Conservation (phyloP, 1,140 invertebrate species). For the Cepaea nemoralis region DNA sequence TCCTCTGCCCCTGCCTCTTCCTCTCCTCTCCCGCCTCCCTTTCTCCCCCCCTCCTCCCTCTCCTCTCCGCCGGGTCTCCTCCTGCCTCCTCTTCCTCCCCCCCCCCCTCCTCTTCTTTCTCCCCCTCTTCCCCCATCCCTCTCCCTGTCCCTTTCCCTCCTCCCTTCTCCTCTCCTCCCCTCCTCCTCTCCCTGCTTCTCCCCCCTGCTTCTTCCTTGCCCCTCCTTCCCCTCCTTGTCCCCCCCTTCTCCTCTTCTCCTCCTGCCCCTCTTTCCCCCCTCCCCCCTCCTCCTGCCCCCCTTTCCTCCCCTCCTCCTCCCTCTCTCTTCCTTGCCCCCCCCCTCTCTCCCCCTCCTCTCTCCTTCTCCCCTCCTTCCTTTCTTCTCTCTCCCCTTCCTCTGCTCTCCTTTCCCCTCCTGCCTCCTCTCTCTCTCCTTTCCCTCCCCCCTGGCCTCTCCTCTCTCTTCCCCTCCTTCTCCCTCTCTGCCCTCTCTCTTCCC, state of each 20-base stretch:
- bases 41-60: not conserved
- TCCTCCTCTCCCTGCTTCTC: not conserved
- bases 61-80: not conserved
- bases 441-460: not conserved
- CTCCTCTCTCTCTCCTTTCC: not conserved
- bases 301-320: slow-evolving; percentile 8
- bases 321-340: not conserved
- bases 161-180: not conserved
- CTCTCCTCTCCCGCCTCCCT: not conserved
- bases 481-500: not conserved
- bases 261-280: not conserved
- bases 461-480: not conserved
- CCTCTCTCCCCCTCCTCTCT: not conserved
- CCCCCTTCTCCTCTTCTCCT: not conserved
- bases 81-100: not conserved
- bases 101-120: not conserved
- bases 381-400: not conserved
- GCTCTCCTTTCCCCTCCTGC: too few relatives aligned
- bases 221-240: not conserved
- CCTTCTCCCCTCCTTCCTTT: not conserved
- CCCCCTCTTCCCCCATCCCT: not conserved
- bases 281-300: not conserved
- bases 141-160: not conserved
- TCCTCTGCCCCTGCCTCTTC: too few relatives aligned
- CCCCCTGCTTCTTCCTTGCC: too few relatives aligned